Percentiles rank a stretch among this genome's conserved stretches.
Evolutionary conservation across 2,113 vertebrate genomes (phyloP).

Genomic region (Shinisaurus crocodilurus): DNA sequence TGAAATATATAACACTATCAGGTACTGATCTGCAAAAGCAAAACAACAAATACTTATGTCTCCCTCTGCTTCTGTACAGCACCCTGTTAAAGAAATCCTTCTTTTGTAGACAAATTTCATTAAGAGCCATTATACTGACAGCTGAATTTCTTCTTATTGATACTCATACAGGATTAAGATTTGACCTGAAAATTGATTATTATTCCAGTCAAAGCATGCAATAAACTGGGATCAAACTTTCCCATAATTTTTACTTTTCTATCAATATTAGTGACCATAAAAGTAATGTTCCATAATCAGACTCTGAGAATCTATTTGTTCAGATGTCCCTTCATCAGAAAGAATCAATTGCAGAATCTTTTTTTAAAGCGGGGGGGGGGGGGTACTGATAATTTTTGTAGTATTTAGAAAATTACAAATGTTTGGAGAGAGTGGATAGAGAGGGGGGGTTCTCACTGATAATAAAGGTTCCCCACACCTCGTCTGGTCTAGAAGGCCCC

Average conservation of each 20-base stretch:
- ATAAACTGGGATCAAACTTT: not conserved
- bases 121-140: not conserved
- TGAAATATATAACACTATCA: not conserved
- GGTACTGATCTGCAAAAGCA: not conserved
- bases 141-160: not conserved
- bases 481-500: not conserved
- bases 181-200: not conserved
- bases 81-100: not conserved
- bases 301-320: conserved; percentile 5
- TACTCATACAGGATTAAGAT: not conserved
- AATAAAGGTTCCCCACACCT: no score
- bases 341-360: conserved; percentile 21
- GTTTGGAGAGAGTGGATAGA: not conserved
- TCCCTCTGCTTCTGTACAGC: not conserved
- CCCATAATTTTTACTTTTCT: not conserved
- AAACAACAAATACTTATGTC: not conserved
- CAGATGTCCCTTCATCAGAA: conserved; percentile 23
- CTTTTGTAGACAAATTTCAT: not conserved
- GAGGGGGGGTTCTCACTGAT: not conserved
- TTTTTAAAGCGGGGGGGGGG: not conserved
- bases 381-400: conserved; percentile 41
- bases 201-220: not conserved
- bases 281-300: not conserved
- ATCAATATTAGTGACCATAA: conserved; percentile 11
- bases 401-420: conserved; percentile 16